phyloP scores from a whole-genome alignment of 2,888 invertebrate species.

The Prosapia bicincta region DNA sequence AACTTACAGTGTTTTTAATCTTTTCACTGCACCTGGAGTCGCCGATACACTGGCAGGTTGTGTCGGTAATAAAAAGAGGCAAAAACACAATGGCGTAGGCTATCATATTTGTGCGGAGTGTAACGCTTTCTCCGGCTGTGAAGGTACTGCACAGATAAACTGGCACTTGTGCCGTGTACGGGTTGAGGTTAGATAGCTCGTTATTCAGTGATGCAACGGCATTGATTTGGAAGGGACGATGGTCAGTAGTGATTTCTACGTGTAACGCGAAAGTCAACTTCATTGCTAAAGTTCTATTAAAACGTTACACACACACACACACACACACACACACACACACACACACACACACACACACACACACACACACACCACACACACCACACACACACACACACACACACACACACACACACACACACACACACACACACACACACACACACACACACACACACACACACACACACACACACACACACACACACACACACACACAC shows the following conservation, averaged over 20 bases:
- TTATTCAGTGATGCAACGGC: background rate
- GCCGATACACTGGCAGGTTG: background rate
- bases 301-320: no score
- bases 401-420: no score
- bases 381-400: no score
- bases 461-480: no score
- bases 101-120: background rate
- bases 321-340: no score
- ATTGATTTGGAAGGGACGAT: background rate
- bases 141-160: background rate
- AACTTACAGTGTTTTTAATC: background rate
- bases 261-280: no score
- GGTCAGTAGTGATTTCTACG: background rate
- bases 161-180: background rate
- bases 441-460: no score
- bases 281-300: no score
- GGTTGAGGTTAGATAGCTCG: background rate
- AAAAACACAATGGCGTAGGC: background rate
- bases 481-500: no score
- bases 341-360: no score
- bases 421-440: no score
- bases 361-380: no score
- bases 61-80: background rate
- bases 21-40: background rate
- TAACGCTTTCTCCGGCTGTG: background rate